Base-by-base conservation (phyloP, 2,888 invertebrate species). In the Pycnomerus fuliginosus region DNA sequence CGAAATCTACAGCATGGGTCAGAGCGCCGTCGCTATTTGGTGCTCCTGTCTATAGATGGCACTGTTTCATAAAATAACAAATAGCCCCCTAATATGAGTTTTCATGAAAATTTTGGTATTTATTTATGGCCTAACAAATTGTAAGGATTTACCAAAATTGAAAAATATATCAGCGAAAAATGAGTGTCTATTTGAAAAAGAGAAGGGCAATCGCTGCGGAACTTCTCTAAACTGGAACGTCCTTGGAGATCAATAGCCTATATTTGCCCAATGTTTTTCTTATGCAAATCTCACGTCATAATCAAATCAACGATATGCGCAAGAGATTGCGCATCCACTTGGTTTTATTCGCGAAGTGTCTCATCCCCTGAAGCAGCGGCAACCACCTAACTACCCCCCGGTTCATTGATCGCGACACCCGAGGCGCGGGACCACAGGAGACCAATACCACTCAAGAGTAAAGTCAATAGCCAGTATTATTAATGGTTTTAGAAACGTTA, bases 341-440 rank as follows among this genome's bases (percentile, higher is more conserved):
- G 28, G 47, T 41, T 51, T 51, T 51, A 39, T 42, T 48, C 48
- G 48, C 29, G 11, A 39, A 48, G 33, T 42, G 42, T 41, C 35
- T 34, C 42, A 44, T 39, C 47, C 39, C 44, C 44, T 15, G 29
- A 24, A 40, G 42, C 29, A 42, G 41, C 23, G 29, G 47, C 36
- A 38, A 45, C 51, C 49, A 47, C 53, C 48, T 50, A 48, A 54
- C 55, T 49, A 53, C 56, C 53, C 58, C n/a, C 50, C 52, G 60
- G 55, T 58, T 61, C 61, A 65, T 66, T 61, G 66, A 66, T 65
- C 61, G 60, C 58, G 52, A 58, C 61, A 60, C 61, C 61, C 59
- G 51, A 58, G 60, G 63, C 61, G 58, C 46, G 46, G 46, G 53
- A 46, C 53, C 55, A 53, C 56, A 46, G 48, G 51, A 55, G 51